phyloP scores from a whole-genome alignment of 2,888 invertebrate species.

The Nomada ferruginata region DNA sequence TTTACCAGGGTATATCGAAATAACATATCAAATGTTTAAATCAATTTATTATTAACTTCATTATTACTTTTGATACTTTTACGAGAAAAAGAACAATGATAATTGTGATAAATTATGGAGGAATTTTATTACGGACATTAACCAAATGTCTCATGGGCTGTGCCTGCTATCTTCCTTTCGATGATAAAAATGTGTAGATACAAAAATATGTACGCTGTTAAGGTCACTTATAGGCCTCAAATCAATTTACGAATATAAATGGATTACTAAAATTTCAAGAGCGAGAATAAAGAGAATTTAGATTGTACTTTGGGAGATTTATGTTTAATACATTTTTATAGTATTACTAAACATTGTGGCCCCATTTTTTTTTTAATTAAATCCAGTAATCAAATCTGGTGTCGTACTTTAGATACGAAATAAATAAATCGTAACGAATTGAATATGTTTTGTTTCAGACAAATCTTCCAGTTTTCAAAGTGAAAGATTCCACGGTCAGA shows the following conservation, averaged over 20 bases:
- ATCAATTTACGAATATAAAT: slow-evolving; percentile 26
- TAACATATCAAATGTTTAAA: neutral
- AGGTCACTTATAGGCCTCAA: slow-evolving; percentile 9
- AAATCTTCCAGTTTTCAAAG: slow-evolving; percentile 99
- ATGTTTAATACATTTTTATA: neutral
- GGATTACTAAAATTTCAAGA: neutral
- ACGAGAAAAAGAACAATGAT: neutral
- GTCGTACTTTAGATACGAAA: neutral
- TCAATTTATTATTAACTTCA: neutral
- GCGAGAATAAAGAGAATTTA: neutral
- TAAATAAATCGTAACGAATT: neutral
- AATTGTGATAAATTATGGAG: neutral
- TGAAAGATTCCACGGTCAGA: slow-evolving; percentile 98
- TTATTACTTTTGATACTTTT: neutral
- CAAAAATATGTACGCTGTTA: slow-evolving; percentile 32
- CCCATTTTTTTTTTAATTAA: neutral
- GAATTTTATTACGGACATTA: slow-evolving; percentile 30
- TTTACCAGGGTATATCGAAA: neutral
- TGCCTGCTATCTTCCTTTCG: slow-evolving; percentile 58
- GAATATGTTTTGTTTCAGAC: slow-evolving; percentile 90
- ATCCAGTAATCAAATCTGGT: neutral
- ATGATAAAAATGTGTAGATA: slow-evolving; percentile 61
- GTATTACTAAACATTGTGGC: neutral
- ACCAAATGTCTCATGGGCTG: slow-evolving; percentile 60
- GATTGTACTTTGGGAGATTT: neutral